Conservation (phyloP, 2,113 vertebrate species). For the Coracopsis vasa region DNA sequence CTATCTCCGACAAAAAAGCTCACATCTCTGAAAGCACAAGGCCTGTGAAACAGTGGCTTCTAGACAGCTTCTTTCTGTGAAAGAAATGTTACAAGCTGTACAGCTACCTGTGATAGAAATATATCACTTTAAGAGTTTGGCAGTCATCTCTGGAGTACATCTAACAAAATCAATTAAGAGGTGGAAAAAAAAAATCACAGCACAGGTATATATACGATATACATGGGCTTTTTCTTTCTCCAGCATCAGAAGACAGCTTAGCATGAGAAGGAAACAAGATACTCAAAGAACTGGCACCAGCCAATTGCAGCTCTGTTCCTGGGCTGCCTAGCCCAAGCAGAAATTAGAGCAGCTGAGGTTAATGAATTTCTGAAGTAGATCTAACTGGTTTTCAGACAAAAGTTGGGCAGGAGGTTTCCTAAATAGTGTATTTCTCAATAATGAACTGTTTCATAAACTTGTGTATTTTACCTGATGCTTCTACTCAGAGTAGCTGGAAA, state of each 20-base stretch:
- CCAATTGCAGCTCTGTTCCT: background rate
- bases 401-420: rapidly evolving
- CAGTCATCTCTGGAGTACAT: background rate
- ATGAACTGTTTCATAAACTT: background rate
- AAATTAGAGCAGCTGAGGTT: background rate
- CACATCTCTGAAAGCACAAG: background rate
- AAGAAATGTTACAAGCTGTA: background rate
- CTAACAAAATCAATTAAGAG: background rate
- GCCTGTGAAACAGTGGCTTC: background rate
- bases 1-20: background rate
- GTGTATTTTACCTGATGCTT: background rate
- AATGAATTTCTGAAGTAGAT: background rate
- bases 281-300: background rate
- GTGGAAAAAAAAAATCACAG: background rate
- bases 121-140: background rate
- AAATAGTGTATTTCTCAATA: background rate
- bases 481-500: background rate
- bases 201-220: background rate
- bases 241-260: background rate
- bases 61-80: background rate
- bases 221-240: background rate
- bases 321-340: background rate
- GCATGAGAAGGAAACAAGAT: background rate
- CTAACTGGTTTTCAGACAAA: background rate
- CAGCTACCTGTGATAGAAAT: background rate